A percentile compares a stretch with the other conserved stretches of the same genome.
Conservation (phyloP, 64 coral and sea anemone genomes). For the Dendronephthya gigantea region DNA sequence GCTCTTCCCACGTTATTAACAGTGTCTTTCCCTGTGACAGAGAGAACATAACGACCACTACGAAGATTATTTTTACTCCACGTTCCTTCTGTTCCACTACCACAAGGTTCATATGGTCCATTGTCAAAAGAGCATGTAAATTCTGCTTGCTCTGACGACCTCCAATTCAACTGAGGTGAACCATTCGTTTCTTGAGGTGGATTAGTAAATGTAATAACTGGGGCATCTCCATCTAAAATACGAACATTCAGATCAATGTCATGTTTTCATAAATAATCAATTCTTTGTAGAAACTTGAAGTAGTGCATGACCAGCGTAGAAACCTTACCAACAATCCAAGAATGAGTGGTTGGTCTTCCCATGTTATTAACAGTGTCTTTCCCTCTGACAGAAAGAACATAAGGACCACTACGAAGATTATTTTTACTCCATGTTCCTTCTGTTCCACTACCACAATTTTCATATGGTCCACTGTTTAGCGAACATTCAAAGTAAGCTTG, state of each 20-base stretch:
- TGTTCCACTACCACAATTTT: neutral
- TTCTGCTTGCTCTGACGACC: too few relatives aligned
- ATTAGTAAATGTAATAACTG: neutral
- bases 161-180: too few relatives aligned
- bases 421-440: neutral
- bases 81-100: too few relatives aligned
- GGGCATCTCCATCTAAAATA: neutral
- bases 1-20: too few relatives aligned
- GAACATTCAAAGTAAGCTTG: neutral
- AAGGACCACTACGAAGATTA: neutral
- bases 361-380: neutral
- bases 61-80: neutral
- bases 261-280: too few relatives aligned
- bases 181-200: too few relatives aligned
- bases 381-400: neutral
- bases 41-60: too few relatives aligned
- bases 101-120: neutral
- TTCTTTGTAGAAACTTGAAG: too few relatives aligned
- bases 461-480: neutral
- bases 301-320: too few relatives aligned
- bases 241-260: too few relatives aligned
- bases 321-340: conserved; percentile 4
- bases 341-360: neutral
- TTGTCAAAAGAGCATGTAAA: too few relatives aligned
- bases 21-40: too few relatives aligned